Evolutionary conservation across 1,140 invertebrate genomes (phyloP).

Genomic region (Drosophila parvula): DNA sequence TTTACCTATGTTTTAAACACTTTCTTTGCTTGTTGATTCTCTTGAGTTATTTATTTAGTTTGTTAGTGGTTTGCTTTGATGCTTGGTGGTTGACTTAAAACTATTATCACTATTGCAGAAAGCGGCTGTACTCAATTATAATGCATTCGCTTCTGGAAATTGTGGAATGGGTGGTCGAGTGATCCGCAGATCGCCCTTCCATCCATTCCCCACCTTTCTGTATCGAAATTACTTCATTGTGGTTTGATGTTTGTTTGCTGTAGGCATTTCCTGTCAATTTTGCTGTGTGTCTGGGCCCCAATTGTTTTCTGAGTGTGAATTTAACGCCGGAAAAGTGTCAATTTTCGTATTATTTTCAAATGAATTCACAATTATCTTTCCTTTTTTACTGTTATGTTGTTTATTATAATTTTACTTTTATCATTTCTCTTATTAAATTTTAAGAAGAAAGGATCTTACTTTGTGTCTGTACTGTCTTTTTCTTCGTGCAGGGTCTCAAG

Average conservation of each 20-base stretch:
- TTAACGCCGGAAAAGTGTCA: constrained; percentile 58
- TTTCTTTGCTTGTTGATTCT: constrained; percentile 43
- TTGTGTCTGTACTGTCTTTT: constrained; percentile 23
- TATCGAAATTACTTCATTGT: constrained; percentile 53
- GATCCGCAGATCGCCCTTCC: neutral
- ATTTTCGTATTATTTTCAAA: constrained; percentile 35
- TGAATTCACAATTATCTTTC: constrained; percentile 33
- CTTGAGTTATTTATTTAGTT: constrained; percentile 51
- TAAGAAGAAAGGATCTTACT: constrained; percentile 81
- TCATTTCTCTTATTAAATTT: constrained; percentile 43
- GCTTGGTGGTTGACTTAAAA: constrained; percentile 77
- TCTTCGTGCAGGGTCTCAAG: constrained; percentile 34
- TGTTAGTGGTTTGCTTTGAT: constrained; percentile 53
- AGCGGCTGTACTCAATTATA: constrained; percentile 78
- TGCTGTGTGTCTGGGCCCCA: constrained; percentile 12
- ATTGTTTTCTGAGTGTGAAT: constrained; percentile 44
- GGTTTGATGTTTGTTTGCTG: constrained; percentile 58
- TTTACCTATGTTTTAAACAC: constrained; percentile 59
- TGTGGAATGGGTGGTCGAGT: constrained; percentile 8
- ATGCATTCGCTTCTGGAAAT: constrained; percentile 31
- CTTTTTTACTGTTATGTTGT: constrained; percentile 20
- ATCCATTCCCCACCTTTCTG: constrained; percentile 17
- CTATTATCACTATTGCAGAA: constrained; percentile 85
- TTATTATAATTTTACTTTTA: constrained; percentile 26
- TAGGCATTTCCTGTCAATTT: constrained; percentile 73